These are phyloP conservation scores for Lepus europaeus DNA, from an alignment of 2,113 vertebrate genomes.

Conservation along the genomic window DNA sequence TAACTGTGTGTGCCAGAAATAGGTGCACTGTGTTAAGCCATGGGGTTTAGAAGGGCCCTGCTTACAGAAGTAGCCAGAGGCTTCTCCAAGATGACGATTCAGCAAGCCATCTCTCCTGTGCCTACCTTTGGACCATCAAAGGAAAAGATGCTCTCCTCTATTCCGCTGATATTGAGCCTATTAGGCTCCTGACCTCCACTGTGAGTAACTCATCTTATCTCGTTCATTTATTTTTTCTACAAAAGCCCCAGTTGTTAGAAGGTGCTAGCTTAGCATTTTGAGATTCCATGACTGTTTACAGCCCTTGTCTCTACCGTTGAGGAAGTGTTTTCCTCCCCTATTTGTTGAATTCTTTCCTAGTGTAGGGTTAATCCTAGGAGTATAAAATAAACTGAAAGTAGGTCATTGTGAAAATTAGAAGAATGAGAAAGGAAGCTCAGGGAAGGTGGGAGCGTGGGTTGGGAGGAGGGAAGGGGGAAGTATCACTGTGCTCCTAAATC, in stretches of 20 bases:
- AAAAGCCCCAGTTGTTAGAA: background rate
- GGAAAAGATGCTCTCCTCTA: background rate
- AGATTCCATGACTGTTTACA: too few relatives aligned
- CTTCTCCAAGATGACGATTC: background rate
- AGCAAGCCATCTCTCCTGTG: background rate
- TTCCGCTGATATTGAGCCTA: background rate
- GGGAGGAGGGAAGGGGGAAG: too few relatives aligned
- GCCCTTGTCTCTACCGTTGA: too few relatives aligned
- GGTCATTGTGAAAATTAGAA: too few relatives aligned
- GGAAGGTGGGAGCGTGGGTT: too few relatives aligned
- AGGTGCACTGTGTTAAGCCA: background rate
- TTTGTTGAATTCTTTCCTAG: too few relatives aligned
- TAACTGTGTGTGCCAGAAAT: background rate
- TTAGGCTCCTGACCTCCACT: background rate
- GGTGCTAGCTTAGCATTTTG: background rate
- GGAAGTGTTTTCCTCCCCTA: too few relatives aligned
- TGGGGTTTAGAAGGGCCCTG: background rate
- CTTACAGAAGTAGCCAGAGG: background rate
- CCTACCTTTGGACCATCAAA: background rate
- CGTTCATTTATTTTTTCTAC: background rate
- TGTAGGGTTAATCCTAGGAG: too few relatives aligned
- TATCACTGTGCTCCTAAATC: too few relatives aligned
- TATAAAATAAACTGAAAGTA: too few relatives aligned
- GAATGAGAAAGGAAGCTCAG: too few relatives aligned
- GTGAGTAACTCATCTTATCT: background rate